A percentile compares a stretch with the other conserved stretches of the same genome.
Evolutionary conservation across 2,888 invertebrate genomes (phyloP).

Genomic region (Seira sanloemensis): DNA sequence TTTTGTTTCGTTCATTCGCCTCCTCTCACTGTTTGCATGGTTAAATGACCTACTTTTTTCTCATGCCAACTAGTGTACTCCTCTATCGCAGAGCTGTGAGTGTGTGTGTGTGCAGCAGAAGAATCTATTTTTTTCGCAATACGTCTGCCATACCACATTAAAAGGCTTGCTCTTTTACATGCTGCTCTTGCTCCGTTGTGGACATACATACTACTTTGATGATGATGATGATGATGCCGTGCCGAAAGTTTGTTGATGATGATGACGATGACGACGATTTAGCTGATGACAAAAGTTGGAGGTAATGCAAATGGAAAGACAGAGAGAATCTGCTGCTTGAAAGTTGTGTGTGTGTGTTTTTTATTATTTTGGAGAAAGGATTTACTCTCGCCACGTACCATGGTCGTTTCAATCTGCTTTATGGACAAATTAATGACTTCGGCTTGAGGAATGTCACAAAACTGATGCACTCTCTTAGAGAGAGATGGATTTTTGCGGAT

Average conservation of each 20-base stretch:
- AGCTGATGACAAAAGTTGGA: too few relatives aligned
- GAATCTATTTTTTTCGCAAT: background rate
- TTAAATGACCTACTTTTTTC: slow-evolving; percentile 61
- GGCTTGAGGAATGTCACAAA: background rate
- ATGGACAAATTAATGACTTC: background rate
- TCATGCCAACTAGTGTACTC: slow-evolving; percentile 51
- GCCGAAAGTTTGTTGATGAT: background rate
- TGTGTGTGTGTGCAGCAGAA: too few relatives aligned
- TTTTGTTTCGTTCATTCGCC: background rate
- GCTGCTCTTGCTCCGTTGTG: too few relatives aligned
- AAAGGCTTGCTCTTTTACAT: too few relatives aligned
- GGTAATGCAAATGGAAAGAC: background rate
- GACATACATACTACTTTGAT: too few relatives aligned
- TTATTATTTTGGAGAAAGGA: background rate
- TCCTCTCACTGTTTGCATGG: slow-evolving; percentile 28
- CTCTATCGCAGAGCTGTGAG: too few relatives aligned
- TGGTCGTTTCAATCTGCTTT: background rate
- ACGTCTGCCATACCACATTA: background rate
- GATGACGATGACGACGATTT: too few relatives aligned
- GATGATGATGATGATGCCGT: background rate
- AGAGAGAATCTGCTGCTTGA: background rate
- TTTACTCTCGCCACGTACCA: background rate
- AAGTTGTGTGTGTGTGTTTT: too few relatives aligned
- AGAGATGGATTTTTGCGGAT: background rate
- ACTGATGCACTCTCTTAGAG: background rate